Percentiles rank a stretch among this genome's conserved stretches.
Conservation (phyloP, 2,888 invertebrate genomes). For the Andricus curvator region DNA sequence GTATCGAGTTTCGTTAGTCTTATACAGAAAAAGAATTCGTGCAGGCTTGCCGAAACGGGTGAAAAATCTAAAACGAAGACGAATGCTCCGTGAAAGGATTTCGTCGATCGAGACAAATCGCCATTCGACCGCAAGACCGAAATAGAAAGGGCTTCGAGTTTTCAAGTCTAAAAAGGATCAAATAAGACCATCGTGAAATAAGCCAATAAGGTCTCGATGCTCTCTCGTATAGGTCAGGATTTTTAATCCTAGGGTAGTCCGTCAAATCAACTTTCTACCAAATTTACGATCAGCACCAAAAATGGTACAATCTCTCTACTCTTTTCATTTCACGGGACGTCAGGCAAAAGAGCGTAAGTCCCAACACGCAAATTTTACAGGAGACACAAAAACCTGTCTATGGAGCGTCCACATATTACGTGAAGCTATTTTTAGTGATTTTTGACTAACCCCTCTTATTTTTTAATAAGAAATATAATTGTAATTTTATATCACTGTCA, state of each 20-base stretch:
- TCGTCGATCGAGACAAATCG: slow-evolving; percentile 37
- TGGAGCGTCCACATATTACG: no score
- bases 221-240: no score
- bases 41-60: slow-evolving; percentile 7
- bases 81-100: slow-evolving; percentile 18
- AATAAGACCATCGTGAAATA: slow-evolving; percentile 11
- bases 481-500: no score
- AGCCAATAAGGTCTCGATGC: background rate
- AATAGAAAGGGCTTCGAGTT: slow-evolving; percentile 18
- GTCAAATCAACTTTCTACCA: background rate
- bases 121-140: slow-evolving; percentile 28
- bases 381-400: no score
- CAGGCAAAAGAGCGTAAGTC: no score
- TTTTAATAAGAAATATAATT: no score
- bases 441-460: no score
- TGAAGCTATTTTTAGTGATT: no score
- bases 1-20: slow-evolving; percentile 39
- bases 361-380: no score
- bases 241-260: background rate
- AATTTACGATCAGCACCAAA: background rate
- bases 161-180: slow-evolving; percentile 19
- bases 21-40: slow-evolving; percentile 36
- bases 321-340: no score
- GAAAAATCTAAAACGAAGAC: slow-evolving; percentile 6
- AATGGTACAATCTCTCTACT: background rate